phyloP scores from a whole-genome alignment of 37 sponge, comb jelly and placozoan genomes.

The Cliona cf. orientalis region DNA sequence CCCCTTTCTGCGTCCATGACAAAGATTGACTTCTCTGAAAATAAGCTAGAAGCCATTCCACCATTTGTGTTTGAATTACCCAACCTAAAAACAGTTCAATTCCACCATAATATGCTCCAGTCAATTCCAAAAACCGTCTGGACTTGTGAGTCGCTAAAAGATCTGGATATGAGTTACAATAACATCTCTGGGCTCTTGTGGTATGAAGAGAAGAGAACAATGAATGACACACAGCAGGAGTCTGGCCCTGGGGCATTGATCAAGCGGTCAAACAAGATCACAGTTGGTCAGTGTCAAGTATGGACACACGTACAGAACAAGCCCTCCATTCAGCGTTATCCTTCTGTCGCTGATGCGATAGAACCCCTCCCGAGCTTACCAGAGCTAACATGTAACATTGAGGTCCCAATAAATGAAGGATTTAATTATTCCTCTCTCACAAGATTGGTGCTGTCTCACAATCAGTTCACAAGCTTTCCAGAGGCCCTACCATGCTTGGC shows the following conservation, averaged over 20 bases:
- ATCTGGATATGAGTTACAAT: slow-evolving; percentile 49
- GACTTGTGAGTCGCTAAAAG: slow-evolving; percentile 39
- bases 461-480: slow-evolving; percentile 52
- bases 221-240: not conserved
- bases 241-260: not conserved
- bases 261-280: not conserved
- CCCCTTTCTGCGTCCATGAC: slow-evolving; percentile 20
- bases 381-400: not conserved
- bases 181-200: slow-evolving; percentile 18
- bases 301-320: not conserved
- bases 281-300: not conserved
- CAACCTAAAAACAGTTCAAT: not conserved
- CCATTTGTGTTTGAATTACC: slow-evolving; percentile 49
- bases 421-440: slow-evolving; percentile 38
- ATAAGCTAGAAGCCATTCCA: slow-evolving; percentile 9
- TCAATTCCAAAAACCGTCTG: slow-evolving; percentile 45
- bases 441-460: slow-evolving; percentile 48
- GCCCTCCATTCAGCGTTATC: not conserved
- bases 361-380: not conserved
- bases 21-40: slow-evolving; percentile 19
- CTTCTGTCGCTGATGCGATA: not conserved
- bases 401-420: not conserved
- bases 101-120: slow-evolving; percentile 25
- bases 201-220: slow-evolving; percentile 5
- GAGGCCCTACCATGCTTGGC: slow-evolving; percentile 61